These are phyloP conservation scores for Xanthia icteritia DNA, from an alignment of 2,888 invertebrate species.

Conservation along the genomic window DNA sequence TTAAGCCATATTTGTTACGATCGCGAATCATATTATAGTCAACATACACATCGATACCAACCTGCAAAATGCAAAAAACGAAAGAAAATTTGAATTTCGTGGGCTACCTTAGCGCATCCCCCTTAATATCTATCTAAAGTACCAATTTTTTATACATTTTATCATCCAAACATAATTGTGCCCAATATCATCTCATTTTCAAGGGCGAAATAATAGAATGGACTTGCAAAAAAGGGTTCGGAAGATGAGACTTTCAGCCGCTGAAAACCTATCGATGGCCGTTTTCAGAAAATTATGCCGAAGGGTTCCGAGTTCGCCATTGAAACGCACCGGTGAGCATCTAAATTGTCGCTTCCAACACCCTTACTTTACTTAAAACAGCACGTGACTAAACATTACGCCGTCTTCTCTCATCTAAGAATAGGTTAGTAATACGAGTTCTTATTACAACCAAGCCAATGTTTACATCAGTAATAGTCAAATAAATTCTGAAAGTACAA, in stretches of 20 bases:
- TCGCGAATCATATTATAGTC: no score
- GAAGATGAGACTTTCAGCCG: not conserved
- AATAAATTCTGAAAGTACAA: slow-evolving; percentile 11
- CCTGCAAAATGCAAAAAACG: no score
- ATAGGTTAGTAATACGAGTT: not conserved
- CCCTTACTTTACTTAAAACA: slow-evolving; percentile 20
- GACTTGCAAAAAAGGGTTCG: not conserved
- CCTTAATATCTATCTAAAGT: not conserved
- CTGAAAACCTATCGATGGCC: not conserved
- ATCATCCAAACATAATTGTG: not conserved
- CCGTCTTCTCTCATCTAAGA: not conserved
- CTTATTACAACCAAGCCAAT: slow-evolving; percentile 6
- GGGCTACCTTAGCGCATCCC: no score
- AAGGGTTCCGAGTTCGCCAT: slow-evolving; percentile 28
- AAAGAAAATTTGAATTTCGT: no score
- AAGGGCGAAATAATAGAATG: not conserved
- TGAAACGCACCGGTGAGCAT: slow-evolving; percentile 37
- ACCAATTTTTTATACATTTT: not conserved
- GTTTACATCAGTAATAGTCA: slow-evolving; percentile 12
- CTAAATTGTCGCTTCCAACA: slow-evolving; percentile 25
- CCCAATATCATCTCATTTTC: not conserved
- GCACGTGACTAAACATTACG: slow-evolving; percentile 6
- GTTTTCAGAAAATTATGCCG: slow-evolving; percentile 24
- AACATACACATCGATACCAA: no score
- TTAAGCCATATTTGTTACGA: no score